phyloP scores from a whole-genome alignment of 2,113 vertebrate genomes.

The Tiliqua scincoides region DNA sequence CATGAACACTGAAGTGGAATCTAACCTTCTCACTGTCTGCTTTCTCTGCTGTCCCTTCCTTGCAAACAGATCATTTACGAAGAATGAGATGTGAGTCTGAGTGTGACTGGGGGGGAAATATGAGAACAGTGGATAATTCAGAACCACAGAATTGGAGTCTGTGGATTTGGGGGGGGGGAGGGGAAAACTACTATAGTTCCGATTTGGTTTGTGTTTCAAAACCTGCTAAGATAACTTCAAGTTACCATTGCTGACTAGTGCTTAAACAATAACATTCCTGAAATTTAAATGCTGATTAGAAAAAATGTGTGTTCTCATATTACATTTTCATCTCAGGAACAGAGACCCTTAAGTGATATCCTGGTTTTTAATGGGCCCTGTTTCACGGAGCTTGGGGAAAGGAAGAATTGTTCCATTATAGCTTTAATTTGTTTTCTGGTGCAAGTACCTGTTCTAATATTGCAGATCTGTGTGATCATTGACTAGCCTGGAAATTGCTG shows the following conservation, averaged over 20 bases:
- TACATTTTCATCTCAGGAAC: neutral
- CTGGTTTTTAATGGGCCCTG: neutral
- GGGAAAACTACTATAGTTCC: too few species aligned
- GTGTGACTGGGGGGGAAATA: too few species aligned
- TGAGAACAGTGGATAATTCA: too few species aligned
- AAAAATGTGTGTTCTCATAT: neutral
- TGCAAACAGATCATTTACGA: too few species aligned
- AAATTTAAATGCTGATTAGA: neutral
- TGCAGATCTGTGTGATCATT: neutral
- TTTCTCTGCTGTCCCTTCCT: too few species aligned
- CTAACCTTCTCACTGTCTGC: too few species aligned
- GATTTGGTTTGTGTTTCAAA: too few species aligned
- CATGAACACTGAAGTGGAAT: too few species aligned
- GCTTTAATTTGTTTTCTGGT: neutral
- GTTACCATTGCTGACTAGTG: neutral
- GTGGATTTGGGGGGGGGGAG: too few species aligned
- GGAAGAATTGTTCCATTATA: neutral
- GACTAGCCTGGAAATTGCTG: neutral
- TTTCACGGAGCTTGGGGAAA: neutral
- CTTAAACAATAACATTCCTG: neutral
- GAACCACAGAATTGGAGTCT: too few species aligned
- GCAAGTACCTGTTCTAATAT: neutral
- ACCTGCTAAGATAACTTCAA: neutral
- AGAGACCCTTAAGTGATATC: neutral
- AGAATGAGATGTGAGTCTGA: too few species aligned